Evolutionary conservation across 2,113 vertebrate species (phyloP).

Genomic region (Ondatra zibethicus): DNA sequence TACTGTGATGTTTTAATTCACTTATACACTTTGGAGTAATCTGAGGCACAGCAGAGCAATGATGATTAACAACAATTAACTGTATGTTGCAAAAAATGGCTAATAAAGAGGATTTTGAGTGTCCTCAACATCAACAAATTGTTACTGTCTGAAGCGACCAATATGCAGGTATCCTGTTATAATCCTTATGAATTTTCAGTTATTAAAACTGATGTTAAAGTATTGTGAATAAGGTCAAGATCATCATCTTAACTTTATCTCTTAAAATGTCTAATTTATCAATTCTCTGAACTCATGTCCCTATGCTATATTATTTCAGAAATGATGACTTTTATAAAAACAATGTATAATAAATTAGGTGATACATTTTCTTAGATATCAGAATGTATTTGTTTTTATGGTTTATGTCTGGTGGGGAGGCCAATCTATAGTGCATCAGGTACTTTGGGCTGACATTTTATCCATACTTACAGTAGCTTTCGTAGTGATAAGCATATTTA

Average conservation of each 20-base stretch:
- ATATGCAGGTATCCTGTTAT: neutral
- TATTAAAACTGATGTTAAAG: conserved; percentile 20
- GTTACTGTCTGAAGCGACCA: neutral
- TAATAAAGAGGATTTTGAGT: neutral
- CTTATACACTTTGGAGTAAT: neutral
- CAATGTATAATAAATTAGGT: neutral
- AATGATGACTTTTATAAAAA: conserved; percentile 55
- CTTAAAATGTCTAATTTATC: conserved; percentile 17
- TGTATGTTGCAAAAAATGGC: neutral
- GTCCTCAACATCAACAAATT: neutral
- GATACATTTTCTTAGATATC: neutral
- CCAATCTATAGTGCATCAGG: neutral
- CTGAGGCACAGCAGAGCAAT: neutral
- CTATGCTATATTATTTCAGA: neutral
- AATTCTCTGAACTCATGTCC: neutral
- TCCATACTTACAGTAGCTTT: neutral
- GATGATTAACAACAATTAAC: neutral
- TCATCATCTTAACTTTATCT: neutral
- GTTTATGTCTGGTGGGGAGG: conserved; percentile 14
- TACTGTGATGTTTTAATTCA: neutral
- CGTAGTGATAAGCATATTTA: neutral
- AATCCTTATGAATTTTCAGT: neutral
- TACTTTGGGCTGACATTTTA: neutral
- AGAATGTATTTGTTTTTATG: neutral
- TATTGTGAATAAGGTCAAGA: neutral